Evolutionary conservation across 2,797 vertebrate species (phyloP).

Genomic region (Onychomys arenicola): DNA sequence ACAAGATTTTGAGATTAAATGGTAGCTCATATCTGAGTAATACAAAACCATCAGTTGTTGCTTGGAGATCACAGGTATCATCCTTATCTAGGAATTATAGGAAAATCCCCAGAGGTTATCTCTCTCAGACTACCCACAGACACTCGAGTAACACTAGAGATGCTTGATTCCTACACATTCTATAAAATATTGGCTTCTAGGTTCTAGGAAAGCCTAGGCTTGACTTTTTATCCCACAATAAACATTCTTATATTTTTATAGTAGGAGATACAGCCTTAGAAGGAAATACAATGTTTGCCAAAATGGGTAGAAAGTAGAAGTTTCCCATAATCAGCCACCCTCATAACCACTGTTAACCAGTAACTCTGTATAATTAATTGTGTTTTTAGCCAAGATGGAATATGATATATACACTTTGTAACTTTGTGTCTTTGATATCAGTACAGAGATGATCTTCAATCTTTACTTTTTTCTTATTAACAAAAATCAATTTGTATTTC

Average conservation of each 20-base stretch:
- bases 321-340: conserved; percentile 2
- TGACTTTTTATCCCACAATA: conserved; percentile 39
- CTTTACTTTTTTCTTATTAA: conserved; percentile 26
- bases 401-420: neutral
- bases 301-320: conserved; percentile 41
- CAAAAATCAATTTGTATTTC: neutral
- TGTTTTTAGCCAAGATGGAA: neutral
- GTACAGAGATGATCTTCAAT: neutral
- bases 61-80: neutral
- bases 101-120: conserved; percentile 9
- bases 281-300: neutral
- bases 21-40: conserved; percentile 41
- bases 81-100: conserved; percentile 51
- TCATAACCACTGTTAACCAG: neutral
- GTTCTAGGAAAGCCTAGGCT: conserved; percentile 33
- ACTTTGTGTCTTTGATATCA: neutral
- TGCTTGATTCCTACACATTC: neutral
- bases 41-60: neutral
- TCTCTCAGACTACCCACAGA: neutral
- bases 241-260: conserved; percentile 33
- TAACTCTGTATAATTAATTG: neutral
- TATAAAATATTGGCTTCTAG: neutral
- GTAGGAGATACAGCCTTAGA: neutral
- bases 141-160: neutral
- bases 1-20: conserved; percentile 44